Evolutionary conservation across 1,140 invertebrate genomes (phyloP).

Genomic region (Plodia interpunctella): DNA sequence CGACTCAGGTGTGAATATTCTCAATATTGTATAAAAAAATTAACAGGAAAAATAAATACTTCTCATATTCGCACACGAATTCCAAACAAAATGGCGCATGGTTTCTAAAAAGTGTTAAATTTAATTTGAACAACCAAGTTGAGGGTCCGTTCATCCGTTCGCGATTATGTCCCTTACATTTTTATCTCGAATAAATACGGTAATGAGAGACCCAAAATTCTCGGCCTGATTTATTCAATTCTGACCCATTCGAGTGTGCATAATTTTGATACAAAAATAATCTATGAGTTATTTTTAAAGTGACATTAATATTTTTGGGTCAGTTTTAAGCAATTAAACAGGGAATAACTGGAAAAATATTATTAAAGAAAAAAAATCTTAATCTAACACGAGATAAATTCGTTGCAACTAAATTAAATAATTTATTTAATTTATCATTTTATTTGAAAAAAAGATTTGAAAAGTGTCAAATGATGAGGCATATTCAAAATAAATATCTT

Average conservation of each 20-base stretch:
- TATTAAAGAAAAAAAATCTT: too few relatives aligned
- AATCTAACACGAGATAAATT: too few relatives aligned
- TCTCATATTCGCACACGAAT: background rate
- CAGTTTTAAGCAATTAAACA: background rate
- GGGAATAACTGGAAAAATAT: too few relatives aligned
- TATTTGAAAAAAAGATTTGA: too few relatives aligned
- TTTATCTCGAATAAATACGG: conserved; percentile 76
- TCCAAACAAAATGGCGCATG: background rate
- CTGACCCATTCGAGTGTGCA: conserved; percentile 63
- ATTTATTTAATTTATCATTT: too few relatives aligned
- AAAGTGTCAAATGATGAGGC: too few relatives aligned
- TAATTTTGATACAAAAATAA: conserved; percentile 75
- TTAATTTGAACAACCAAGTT: conserved; percentile 7
- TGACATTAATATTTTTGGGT: conserved; percentile 39
- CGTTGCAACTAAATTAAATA: too few relatives aligned
- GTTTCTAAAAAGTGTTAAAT: conserved; percentile 6
- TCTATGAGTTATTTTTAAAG: conserved; percentile 56
- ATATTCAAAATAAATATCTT: too few relatives aligned
- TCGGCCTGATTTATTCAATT: conserved; percentile 72
- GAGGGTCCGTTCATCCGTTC: conserved; percentile 56
- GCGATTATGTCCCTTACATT: conserved; percentile 75
- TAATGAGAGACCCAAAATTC: conserved; percentile 68
- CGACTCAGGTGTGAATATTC: too few relatives aligned
- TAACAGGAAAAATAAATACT: background rate
- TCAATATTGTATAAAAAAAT: background rate